A percentile compares a stretch with the other conserved stretches of the same genome.
Evolutionary conservation across 2,888 invertebrate species (phyloP).

Genomic region (Nomada hirtipes): DNA sequence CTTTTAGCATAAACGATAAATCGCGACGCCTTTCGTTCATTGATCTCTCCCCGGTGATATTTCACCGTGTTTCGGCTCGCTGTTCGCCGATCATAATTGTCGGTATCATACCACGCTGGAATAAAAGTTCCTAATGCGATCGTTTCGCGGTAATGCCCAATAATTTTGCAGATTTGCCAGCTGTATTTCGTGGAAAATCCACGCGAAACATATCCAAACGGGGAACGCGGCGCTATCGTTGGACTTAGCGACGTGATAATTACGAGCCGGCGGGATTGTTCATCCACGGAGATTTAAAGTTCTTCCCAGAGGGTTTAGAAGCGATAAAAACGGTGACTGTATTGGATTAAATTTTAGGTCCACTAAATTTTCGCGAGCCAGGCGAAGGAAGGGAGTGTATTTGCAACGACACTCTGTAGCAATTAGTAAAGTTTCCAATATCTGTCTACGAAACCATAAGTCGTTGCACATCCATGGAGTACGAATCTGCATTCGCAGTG

Average conservation of each 20-base stretch:
- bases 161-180: slow-evolving; percentile 40
- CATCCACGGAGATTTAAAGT: not conserved
- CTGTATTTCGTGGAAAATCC: slow-evolving; percentile 34
- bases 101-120: slow-evolving; percentile 34
- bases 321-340: not conserved
- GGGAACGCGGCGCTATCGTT: slow-evolving; percentile 9
- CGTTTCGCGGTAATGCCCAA: slow-evolving; percentile 37
- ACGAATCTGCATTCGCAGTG: too few relatives aligned
- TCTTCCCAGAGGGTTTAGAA: not conserved
- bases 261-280: slow-evolving; percentile 6
- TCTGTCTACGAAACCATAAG: not conserved
- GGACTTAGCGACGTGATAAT: slow-evolving; percentile 5
- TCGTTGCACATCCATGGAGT: too few relatives aligned
- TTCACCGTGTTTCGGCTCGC: slow-evolving; percentile 51
- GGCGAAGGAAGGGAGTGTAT: too few relatives aligned
- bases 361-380: too few relatives aligned
- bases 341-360: too few relatives aligned
- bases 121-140: slow-evolving; percentile 57
- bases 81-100: slow-evolving; percentile 58
- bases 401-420: too few relatives aligned
- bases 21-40: slow-evolving; percentile 54
- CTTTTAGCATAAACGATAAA: slow-evolving; percentile 47
- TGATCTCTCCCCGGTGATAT: slow-evolving; percentile 53
- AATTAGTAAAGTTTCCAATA: too few relatives aligned
- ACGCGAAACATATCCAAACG: slow-evolving; percentile 5